Evolutionary conservation across 2,113 vertebrate genomes (phyloP).

Genomic region (Bettongia penicillata): DNA sequence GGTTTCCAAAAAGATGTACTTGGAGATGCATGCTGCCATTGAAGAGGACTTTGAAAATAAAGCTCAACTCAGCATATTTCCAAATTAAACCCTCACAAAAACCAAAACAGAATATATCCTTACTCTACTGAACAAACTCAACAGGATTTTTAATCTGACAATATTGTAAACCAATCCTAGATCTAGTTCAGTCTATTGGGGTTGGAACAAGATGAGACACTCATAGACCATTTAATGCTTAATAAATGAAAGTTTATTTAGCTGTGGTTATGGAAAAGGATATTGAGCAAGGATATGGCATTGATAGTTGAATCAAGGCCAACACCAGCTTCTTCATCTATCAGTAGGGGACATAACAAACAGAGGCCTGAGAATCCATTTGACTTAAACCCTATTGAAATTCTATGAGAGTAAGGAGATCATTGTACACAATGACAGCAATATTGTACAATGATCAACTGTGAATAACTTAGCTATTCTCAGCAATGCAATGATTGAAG

Average conservation of each 20-base stretch:
- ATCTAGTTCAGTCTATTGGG: not conserved
- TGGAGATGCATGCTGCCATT: conserved; percentile 23
- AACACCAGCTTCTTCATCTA: not conserved
- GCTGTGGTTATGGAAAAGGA: not conserved
- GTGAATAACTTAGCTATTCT: not conserved
- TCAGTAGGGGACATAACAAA: not conserved
- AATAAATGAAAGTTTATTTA: not conserved
- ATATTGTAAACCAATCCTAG: not conserved
- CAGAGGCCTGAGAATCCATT: not conserved
- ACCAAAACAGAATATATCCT: conserved; percentile 35
- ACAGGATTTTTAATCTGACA: conserved; percentile 34
- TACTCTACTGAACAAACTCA: conserved; percentile 40
- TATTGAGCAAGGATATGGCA: not conserved
- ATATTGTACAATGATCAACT: not conserved
- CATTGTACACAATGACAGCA: not conserved
- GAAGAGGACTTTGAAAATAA: conserved; percentile 39
- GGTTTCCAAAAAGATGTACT: conserved; percentile 42
- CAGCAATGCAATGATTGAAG: not conserved
- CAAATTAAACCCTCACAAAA: conserved; percentile 12
- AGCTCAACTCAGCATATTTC: conserved; percentile 32
- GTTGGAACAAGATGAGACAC: not conserved
- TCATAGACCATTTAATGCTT: not conserved
- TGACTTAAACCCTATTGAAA: not conserved
- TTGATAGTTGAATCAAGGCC: not conserved
- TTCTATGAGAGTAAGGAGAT: not conserved